Percentiles rank a stretch among this genome's conserved stretches.
These are phyloP conservation scores for Plutomurus gul DNA, from an alignment of 1,140 invertebrate species.

Conservation along the genomic window DNA sequence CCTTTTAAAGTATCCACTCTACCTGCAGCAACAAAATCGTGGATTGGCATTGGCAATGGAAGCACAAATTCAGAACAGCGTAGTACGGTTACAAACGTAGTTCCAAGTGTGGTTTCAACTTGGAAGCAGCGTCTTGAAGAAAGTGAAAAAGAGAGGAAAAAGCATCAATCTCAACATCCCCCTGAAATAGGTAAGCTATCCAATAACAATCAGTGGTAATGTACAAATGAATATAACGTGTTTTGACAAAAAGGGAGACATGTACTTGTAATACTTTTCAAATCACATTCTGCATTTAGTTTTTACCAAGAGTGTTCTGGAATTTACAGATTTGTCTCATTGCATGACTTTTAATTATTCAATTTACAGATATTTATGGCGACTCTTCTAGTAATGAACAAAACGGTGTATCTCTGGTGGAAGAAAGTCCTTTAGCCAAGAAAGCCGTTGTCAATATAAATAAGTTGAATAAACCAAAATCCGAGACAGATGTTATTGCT, in stretches of 20 bases:
- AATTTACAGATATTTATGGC: conserved; percentile 41
- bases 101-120: conserved; percentile 39
- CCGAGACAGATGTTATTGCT: background rate
- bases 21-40: background rate
- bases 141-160: conserved; percentile 40
- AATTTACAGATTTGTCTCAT: no score
- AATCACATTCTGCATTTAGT: no score
- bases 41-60: background rate
- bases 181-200: conserved; percentile 24
- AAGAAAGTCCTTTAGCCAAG: background rate
- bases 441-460: background rate
- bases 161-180: background rate
- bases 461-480: background rate
- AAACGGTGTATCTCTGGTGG: background rate
- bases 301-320: no score
- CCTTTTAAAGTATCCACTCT: background rate
- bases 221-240: no score
- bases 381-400: background rate
- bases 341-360: no score
- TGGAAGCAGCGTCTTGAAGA: conserved; percentile 48
- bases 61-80: background rate
- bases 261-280: no score
- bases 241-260: no score
- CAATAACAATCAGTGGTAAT: no score
- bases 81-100: background rate